These are phyloP conservation scores for Megaceryle torquata DNA, from an alignment of 2,113 vertebrate species.

Conservation along the genomic window DNA sequence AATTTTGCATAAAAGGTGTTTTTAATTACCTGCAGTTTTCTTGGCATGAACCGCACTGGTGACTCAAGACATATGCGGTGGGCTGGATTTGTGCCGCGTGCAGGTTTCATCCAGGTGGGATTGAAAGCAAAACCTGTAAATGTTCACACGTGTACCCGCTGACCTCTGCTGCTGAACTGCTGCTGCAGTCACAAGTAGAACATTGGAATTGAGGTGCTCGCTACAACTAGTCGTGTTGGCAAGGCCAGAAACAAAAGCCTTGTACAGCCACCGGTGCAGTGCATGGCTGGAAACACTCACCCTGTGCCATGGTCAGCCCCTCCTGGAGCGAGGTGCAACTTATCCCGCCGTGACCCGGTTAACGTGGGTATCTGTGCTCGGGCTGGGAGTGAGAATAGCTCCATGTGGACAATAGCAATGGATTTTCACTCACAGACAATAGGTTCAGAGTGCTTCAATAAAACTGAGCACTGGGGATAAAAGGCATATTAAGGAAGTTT, in stretches of 20 bases:
- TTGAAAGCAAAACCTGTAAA: neutral
- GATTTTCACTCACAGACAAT: conserved; percentile 10
- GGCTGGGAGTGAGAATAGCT: neutral
- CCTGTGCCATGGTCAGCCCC: neutral
- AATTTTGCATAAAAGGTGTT: neutral
- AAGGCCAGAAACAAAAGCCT: neutral
- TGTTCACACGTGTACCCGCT: neutral
- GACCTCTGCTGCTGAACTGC: neutral
- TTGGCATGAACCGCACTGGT: neutral
- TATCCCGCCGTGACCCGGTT: neutral
- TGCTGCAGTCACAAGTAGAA: neutral
- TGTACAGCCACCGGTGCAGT: neutral
- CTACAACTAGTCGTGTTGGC: neutral
- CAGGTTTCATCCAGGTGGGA: neutral
- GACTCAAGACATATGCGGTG: neutral
- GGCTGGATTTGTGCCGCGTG: neutral
- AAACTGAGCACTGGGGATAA: conserved; percentile 12
- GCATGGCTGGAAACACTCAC: fast-evolving
- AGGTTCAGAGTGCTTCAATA: neutral
- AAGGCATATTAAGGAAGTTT: conserved; percentile 56
- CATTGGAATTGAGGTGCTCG: neutral
- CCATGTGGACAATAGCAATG: neutral
- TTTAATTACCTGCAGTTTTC: neutral
- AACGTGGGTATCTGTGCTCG: neutral
- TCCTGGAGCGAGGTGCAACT: neutral